These are phyloP conservation scores for Mimachlamys varia DNA, from an alignment of 2,888 invertebrate species.

Conservation along the genomic window DNA sequence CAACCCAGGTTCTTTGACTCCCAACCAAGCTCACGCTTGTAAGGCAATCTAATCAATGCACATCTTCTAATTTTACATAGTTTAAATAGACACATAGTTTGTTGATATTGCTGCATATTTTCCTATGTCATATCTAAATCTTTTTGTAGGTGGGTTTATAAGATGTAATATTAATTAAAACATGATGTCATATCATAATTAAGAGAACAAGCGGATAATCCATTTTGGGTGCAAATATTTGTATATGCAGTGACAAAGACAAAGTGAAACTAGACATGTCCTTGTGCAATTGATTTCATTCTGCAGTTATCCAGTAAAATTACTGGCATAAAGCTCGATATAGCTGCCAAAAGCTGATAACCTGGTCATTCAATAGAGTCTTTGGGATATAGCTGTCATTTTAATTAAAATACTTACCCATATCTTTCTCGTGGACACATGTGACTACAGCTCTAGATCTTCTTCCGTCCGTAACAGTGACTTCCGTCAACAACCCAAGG, in stretches of 20 bases:
- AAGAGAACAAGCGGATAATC: no score
- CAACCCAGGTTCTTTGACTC: no score
- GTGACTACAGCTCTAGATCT: conserved; percentile 43
- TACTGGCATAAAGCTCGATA: neutral
- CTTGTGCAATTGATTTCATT: neutral
- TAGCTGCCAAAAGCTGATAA: neutral
- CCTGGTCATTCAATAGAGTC: neutral
- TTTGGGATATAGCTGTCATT: neutral
- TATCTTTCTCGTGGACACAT: conserved; percentile 37
- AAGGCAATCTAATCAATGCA: no score
- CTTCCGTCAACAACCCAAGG: conserved; percentile 49
- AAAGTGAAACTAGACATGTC: conserved; percentile 6
- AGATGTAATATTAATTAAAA: no score
- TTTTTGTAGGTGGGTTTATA: no score
- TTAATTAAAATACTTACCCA: neutral
- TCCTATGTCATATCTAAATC: no score
- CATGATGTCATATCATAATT: no score
- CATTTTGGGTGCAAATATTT: no score
- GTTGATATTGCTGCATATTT: no score
- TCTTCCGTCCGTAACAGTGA: conserved; percentile 40
- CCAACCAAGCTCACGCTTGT: no score
- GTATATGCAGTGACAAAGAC: neutral
- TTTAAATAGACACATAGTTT: no score
- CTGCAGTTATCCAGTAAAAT: neutral
- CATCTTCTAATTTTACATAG: no score